A percentile compares a stretch with the other conserved stretches of the same genome.
phyloP scores from a whole-genome alignment of 1,140 invertebrate genomes.

The Drosophila truncata region DNA sequence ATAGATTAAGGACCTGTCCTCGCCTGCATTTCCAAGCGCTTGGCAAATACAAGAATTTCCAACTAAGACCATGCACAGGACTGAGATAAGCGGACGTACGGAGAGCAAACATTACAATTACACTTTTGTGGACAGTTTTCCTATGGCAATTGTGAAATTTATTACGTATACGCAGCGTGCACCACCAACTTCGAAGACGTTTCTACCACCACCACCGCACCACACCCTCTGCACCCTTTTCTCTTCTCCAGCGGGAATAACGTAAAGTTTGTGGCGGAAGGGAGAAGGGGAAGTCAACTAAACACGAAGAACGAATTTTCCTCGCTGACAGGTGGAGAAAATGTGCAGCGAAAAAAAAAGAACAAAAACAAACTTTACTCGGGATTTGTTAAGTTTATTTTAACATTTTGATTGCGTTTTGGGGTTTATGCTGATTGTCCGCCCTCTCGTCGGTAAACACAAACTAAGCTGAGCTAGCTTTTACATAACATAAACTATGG shows the following conservation, averaged over 20 bases:
- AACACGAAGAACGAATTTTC: conserved; percentile 33
- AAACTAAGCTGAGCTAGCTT: conserved; percentile 6
- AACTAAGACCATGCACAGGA: conserved; percentile 39
- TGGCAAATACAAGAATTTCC: conserved; percentile 57
- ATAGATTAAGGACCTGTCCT: conserved; percentile 56
- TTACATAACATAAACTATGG: conserved; percentile 10
- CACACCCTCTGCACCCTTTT: too few relatives aligned
- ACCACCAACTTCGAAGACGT: conserved; percentile 5
- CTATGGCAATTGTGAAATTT: conserved; percentile 53
- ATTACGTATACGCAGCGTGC: conserved; percentile 57
- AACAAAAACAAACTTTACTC: conserved; percentile 39
- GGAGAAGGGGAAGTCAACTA: conserved; percentile 20
- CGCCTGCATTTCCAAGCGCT: conserved; percentile 47
- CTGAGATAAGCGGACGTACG: conserved; percentile 22
- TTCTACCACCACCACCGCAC: too few relatives aligned
- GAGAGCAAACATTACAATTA: conserved; percentile 67
- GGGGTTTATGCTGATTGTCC: conserved; percentile 47
- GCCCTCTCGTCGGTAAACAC: conserved; percentile 30
- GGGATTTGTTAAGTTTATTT: conserved; percentile 51
- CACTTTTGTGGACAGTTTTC: conserved; percentile 64
- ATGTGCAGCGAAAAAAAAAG: conserved; percentile 32
- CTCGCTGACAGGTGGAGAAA: conserved; percentile 49
- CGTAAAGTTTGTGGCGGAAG: not conserved
- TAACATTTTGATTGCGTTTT: conserved; percentile 49
- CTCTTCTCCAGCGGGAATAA: not conserved